Percentiles rank a stretch among this genome's conserved stretches.
These are phyloP conservation scores for Heterodera carotae DNA, from an alignment of 1,140 invertebrate species.

Conservation along the genomic window DNA sequence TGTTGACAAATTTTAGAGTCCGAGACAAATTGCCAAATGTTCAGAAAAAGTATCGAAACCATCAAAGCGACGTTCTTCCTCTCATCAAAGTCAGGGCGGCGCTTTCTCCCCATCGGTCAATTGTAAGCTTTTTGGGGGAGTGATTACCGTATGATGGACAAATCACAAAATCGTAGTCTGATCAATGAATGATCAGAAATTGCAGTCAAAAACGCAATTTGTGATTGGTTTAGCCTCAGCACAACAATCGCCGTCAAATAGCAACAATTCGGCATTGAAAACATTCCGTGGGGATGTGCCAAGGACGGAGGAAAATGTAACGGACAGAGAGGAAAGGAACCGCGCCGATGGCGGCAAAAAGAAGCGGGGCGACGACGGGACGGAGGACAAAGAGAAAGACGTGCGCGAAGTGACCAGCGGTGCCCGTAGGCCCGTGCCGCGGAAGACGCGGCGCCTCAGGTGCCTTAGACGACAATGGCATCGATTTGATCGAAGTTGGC, in stretches of 20 bases:
- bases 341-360: background rate
- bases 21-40: background rate
- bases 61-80: background rate
- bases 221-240: background rate
- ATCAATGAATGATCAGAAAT: too few relatives aligned
- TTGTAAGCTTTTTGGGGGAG: background rate
- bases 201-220: too few relatives aligned
- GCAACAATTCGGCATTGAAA: background rate
- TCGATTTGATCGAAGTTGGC: background rate
- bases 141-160: too few relatives aligned
- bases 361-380: background rate
- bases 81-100: background rate
- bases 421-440: background rate
- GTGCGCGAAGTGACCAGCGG: constrained; percentile 1
- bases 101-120: background rate
- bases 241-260: background rate
- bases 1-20: background rate
- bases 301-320: background rate
- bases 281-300: background rate
- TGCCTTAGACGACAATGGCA: background rate
- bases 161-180: too few relatives aligned
- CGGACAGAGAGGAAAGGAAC: background rate
- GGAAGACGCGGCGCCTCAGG: constrained; percentile 10
- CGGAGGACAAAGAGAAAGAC: background rate
- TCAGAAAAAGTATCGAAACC: background rate